phyloP scores from a whole-genome alignment of 2,797 vertebrate species.

The Sebastes goodei region DNA sequence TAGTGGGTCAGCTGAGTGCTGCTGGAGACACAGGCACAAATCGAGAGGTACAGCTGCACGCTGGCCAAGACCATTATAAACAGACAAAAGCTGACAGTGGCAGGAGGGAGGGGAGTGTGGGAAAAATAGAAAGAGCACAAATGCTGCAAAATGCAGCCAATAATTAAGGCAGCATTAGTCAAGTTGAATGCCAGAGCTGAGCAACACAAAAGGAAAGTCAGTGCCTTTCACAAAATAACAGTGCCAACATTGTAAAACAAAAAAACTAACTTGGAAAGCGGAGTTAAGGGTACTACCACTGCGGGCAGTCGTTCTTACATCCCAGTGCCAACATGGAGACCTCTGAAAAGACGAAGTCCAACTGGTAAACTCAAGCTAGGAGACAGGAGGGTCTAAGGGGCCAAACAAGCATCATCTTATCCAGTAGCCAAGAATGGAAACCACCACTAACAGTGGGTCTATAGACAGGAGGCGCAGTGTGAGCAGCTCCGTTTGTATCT shows the following conservation, averaged over 20 bases:
- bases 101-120: neutral
- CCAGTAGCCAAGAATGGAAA: neutral
- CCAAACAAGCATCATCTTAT: neutral
- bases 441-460: neutral
- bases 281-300: constrained; percentile 2
- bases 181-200: constrained; percentile 32
- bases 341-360: neutral
- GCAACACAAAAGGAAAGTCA: constrained; percentile 36
- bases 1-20: constrained; percentile 63
- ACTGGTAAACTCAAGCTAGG: neutral
- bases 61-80: constrained; percentile 39
- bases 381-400: neutral
- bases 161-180: constrained; percentile 61
- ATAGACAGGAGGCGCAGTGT: too few species aligned
- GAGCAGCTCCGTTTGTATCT: neutral
- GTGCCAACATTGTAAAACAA: constrained; percentile 7
- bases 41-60: constrained; percentile 40
- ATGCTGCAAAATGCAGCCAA: constrained; percentile 40
- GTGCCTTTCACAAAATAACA: constrained; percentile 18
- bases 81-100: constrained; percentile 44
- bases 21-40: constrained; percentile 39
- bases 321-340: neutral
- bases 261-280: neutral
- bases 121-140: constrained; percentile 29
- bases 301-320: neutral